Percentiles rank a stretch among this genome's conserved stretches.
Conservation (phyloP, 2,113 vertebrate genomes). For the Pseudorhombus dupliciocellatus region DNA sequence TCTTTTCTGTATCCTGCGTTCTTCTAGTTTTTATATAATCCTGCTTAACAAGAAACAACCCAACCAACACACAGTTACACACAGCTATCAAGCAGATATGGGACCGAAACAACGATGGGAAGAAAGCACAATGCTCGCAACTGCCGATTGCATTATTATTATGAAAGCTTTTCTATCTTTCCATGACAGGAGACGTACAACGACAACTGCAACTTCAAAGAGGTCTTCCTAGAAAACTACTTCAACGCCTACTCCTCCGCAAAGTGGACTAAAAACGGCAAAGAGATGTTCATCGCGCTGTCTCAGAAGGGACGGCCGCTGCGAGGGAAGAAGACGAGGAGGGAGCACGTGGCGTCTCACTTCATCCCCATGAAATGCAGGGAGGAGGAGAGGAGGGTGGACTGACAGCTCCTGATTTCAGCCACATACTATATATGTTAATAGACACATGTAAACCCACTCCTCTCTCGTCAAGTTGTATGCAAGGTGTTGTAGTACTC, state of each 20-base stretch:
- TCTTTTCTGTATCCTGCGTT: no score
- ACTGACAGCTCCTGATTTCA: constrained; percentile 61
- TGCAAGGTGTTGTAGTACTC: constrained; percentile 24
- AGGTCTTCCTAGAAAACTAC: constrained; percentile 96
- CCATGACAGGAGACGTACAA: constrained; percentile 91
- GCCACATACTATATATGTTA: constrained; percentile 46
- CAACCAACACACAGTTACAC: no score
- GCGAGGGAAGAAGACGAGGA: constrained; percentile 92
- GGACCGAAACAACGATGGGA: not conserved
- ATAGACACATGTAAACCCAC: constrained; percentile 47
- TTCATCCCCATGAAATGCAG: constrained; percentile 92
- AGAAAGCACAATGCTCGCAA: not conserved
- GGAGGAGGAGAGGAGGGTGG: constrained; percentile 73
- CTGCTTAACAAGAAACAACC: no score
- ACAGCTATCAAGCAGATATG: not conserved
- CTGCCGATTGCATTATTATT: not conserved
- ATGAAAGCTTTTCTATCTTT: constrained; percentile 17
- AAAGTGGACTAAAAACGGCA: constrained; percentile 91
- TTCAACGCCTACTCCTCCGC: constrained; percentile 96
- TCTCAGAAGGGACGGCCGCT: constrained; percentile 91
- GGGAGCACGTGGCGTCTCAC: constrained; percentile 91
- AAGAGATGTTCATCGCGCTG: constrained; percentile 95
- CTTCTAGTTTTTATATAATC: no score
- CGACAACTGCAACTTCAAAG: constrained; percentile 97
- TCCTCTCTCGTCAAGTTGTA: constrained; percentile 43